Conservation (phyloP, 1,140 invertebrate genomes). For the Atopsyche davidsoni region DNA sequence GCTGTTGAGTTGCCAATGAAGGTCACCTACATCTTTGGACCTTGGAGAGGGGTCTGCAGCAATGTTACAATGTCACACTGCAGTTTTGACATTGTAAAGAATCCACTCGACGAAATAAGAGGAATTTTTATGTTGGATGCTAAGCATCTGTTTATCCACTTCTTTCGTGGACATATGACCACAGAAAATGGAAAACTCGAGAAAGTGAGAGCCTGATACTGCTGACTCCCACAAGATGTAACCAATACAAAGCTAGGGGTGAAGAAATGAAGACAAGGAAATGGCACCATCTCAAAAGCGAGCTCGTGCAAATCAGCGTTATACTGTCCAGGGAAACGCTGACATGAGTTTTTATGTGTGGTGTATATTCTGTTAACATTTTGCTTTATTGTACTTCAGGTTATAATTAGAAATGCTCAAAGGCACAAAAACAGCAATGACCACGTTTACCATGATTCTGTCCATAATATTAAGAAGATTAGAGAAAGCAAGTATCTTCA, state of each 20-base stretch:
- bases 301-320: constrained; percentile 90
- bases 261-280: constrained; percentile 72
- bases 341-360: too few species aligned
- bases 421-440: too few species aligned
- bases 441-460: neutral
- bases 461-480: constrained; percentile 25
- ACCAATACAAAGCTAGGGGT: constrained; percentile 80
- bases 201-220: constrained; percentile 65
- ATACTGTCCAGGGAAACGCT: constrained; percentile 69
- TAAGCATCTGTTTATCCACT: constrained; percentile 56
- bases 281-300: constrained; percentile 92
- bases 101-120: constrained; percentile 86
- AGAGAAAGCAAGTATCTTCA: constrained; percentile 49
- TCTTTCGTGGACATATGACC: constrained; percentile 70
- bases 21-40: constrained; percentile 82
- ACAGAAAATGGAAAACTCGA: constrained; percentile 68
- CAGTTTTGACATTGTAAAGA: constrained; percentile 77
- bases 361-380: too few species aligned
- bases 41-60: constrained; percentile 81
- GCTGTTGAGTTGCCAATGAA: constrained; percentile 83
- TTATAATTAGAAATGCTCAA: constrained; percentile 35
- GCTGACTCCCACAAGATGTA: constrained; percentile 57
- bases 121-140: constrained; percentile 65
- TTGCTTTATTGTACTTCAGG: constrained; percentile 27
- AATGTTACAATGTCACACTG: constrained; percentile 84